phyloP scores from a whole-genome alignment of 2,888 invertebrate genomes.

The Vannuccia rotundouncinata region DNA sequence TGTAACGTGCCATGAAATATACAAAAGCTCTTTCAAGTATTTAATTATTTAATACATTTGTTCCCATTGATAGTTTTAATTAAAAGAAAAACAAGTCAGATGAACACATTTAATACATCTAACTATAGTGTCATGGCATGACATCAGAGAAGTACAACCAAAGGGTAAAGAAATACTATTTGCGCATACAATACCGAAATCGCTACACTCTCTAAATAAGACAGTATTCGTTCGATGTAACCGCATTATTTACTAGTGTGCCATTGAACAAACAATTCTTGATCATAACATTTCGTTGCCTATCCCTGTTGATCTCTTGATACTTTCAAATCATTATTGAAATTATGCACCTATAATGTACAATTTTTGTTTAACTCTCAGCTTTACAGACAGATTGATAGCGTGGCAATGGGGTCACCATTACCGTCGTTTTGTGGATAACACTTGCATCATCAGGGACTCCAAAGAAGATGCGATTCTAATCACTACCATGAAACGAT shows the following conservation, averaged over 20 bases:
- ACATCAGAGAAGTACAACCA: too few relatives aligned
- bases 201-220: too few relatives aligned
- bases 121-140: too few relatives aligned
- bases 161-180: too few relatives aligned
- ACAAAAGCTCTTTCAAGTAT: too few relatives aligned
- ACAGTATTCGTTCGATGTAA: background rate
- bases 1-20: too few relatives aligned
- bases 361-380: background rate
- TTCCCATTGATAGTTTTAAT: too few relatives aligned
- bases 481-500: too few relatives aligned
- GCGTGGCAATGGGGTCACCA: background rate
- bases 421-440: background rate
- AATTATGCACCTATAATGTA: background rate
- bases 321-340: background rate
- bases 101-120: background rate
- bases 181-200: too few relatives aligned
- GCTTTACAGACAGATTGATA: background rate
- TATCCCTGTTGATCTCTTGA: background rate
- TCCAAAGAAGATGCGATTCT: background rate
- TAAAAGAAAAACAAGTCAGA: too few relatives aligned
- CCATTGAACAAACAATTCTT: background rate
- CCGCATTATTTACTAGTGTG: background rate
- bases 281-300: background rate
- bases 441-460: background rate
- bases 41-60: too few relatives aligned